Evolutionary conservation across 2,113 vertebrate genomes (phyloP).

Genomic region (Erythrocercus mccallii): DNA sequence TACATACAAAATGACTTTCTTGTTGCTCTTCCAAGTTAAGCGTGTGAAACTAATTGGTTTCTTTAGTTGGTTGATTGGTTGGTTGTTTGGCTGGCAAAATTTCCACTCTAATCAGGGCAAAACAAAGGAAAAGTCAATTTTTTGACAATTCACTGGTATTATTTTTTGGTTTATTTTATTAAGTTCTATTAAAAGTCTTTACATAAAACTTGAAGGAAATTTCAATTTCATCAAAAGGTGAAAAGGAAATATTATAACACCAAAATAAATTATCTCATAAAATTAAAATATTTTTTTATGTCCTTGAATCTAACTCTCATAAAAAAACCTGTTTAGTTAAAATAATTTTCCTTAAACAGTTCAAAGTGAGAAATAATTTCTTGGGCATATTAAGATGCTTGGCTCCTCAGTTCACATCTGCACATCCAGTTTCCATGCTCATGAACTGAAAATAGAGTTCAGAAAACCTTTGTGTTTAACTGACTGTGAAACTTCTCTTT

Average conservation of each 20-base stretch:
- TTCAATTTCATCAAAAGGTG: background rate
- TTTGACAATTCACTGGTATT: background rate
- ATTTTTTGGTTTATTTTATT: background rate
- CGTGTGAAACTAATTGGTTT: background rate
- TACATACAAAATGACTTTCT: background rate
- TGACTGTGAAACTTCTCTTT: background rate
- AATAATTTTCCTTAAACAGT: background rate
- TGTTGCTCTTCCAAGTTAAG: background rate
- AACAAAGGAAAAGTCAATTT: background rate
- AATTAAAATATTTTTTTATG: background rate
- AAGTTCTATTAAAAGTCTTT: background rate
- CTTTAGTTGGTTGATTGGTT: background rate
- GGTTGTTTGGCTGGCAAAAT: background rate
- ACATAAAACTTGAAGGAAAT: background rate
- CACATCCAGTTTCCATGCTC: background rate
- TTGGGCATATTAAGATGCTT: background rate
- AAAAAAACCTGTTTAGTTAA: background rate
- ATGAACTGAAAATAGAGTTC: background rate
- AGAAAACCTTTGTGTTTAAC: background rate
- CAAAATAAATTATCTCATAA: background rate
- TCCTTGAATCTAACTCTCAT: background rate
- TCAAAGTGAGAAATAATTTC: background rate
- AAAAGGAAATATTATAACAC: background rate
- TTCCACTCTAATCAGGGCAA: background rate
- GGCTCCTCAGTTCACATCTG: background rate